phyloP scores from a whole-genome alignment of 2,113 vertebrate genomes.

The Regulus satrapa region DNA sequence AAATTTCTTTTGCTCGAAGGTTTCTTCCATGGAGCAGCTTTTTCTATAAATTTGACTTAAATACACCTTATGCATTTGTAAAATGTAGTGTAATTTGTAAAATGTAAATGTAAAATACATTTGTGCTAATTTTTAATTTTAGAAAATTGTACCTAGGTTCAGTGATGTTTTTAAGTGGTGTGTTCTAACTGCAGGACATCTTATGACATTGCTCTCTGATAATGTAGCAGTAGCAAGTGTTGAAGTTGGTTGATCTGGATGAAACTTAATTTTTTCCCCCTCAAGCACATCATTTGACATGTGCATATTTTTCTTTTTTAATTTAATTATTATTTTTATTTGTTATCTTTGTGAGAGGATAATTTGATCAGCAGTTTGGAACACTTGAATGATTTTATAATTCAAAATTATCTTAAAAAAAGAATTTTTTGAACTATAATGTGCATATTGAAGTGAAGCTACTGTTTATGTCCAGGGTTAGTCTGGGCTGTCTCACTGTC shows the following conservation, averaged over 20 bases:
- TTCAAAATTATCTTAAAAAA: background rate
- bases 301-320: background rate
- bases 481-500: background rate
- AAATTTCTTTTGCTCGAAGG: background rate
- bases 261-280: background rate
- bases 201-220: background rate
- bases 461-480: background rate
- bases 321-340: background rate
- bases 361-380: background rate
- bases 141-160: background rate
- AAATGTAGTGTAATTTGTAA: no score
- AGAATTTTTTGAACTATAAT: background rate
- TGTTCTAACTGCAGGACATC: rapidly evolving
- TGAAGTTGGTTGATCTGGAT: background rate
- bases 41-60: background rate
- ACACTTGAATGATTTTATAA: background rate
- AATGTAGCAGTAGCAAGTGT: background rate
- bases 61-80: no score
- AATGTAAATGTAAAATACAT: no score
- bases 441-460: background rate
- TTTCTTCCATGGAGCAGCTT: background rate
- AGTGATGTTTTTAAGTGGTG: background rate
- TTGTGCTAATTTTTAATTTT: background rate
- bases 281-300: background rate
- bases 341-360: background rate